Evolutionary conservation across 2,797 vertebrate species (phyloP).

Genomic region (Aphelocoma californica): DNA sequence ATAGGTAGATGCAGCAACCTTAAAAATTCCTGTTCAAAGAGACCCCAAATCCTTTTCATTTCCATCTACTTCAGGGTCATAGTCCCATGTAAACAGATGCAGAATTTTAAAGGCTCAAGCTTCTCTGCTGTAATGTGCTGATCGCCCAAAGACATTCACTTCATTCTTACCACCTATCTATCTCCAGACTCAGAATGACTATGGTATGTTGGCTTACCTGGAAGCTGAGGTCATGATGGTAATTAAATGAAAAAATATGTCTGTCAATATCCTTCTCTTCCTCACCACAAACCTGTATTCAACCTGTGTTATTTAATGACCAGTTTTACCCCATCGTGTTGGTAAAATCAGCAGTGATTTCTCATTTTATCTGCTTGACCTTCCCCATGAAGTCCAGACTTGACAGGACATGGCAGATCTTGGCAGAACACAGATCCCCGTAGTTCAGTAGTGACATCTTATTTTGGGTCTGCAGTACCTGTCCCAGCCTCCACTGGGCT

Average conservation of each 20-base stretch:
- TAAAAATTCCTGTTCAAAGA: background rate
- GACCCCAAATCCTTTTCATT: background rate
- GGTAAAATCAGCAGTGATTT: background rate
- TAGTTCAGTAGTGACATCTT: background rate
- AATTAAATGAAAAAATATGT: background rate
- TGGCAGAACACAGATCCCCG: background rate
- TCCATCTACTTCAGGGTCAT: background rate
- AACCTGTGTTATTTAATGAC: background rate
- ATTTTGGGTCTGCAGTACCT: rapidly evolving
- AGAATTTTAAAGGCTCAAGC: background rate
- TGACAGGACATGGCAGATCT: background rate
- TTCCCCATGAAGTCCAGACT: background rate
- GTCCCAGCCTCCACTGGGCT: background rate
- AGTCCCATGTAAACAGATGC: background rate
- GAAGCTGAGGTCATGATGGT: background rate
- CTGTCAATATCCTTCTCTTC: background rate
- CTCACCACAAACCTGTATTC: background rate
- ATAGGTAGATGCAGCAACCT: background rate
- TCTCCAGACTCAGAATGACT: background rate
- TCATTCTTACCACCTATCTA: background rate
- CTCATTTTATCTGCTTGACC: background rate
- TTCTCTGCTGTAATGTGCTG: background rate
- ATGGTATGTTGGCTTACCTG: background rate
- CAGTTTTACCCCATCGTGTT: background rate
- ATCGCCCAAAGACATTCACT: background rate